These are phyloP conservation scores for Bursaphelenchus okinawaensis DNA, from an alignment of 2,888 invertebrate genomes.

Conservation along the genomic window DNA sequence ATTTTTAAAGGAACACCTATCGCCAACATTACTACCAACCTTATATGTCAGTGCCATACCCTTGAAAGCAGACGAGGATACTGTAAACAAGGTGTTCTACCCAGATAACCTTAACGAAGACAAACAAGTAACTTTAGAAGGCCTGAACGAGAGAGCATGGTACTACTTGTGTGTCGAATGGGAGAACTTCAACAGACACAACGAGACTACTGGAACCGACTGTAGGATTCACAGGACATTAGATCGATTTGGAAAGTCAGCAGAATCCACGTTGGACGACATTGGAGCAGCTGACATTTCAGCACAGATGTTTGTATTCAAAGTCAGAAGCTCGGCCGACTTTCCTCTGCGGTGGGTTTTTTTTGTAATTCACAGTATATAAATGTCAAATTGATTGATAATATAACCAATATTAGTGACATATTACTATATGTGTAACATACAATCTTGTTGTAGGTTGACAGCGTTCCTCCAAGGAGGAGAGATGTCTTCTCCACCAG, in stretches of 20 bases:
- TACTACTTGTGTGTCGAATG: constrained; percentile 50
- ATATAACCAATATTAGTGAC: too few species aligned
- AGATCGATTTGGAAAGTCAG: constrained; percentile 38
- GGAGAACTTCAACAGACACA: constrained; percentile 51
- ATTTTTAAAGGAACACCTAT: constrained; percentile 37
- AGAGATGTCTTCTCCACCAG: constrained; percentile 28
- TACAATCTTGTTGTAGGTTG: constrained; percentile 24
- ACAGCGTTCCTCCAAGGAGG: constrained; percentile 33
- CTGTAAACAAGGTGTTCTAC: constrained; percentile 31
- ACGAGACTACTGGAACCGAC: constrained; percentile 43
- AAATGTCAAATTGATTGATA: too few species aligned
- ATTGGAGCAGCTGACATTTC: constrained; percentile 36
- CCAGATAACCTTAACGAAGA: constrained; percentile 33
- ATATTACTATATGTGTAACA: neutral
- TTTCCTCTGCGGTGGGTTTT: constrained; percentile 34
- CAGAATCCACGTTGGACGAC: constrained; percentile 35
- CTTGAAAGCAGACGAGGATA: constrained; percentile 26
- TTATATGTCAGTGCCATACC: constrained; percentile 46
- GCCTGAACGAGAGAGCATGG: constrained; percentile 35
- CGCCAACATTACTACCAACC: constrained; percentile 37
- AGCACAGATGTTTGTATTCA: constrained; percentile 34
- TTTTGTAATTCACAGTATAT: neutral
- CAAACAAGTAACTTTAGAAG: constrained; percentile 33
- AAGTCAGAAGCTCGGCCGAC: constrained; percentile 27
- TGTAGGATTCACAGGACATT: constrained; percentile 41